Conservation (phyloP, 2,113 vertebrate genomes). For the Pica pica region DNA sequence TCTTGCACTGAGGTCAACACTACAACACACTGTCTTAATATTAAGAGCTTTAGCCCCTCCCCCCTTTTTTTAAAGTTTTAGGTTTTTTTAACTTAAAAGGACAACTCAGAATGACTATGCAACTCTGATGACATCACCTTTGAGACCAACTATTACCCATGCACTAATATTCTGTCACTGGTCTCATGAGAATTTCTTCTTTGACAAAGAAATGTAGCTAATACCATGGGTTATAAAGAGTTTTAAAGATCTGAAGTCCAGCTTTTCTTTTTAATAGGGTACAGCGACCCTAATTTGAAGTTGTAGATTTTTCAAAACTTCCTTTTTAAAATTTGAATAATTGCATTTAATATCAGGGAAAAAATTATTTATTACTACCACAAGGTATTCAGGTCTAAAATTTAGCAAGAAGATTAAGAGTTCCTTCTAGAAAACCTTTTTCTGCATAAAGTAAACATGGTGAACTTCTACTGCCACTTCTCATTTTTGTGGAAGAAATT, state of each 20-base stretch:
- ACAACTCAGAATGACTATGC: neutral
- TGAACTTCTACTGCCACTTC: neutral
- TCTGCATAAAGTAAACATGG: neutral
- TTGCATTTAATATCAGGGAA: neutral
- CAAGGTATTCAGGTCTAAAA: neutral
- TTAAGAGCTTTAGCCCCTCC: neutral
- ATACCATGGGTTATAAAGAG: neutral
- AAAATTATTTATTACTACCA: neutral
- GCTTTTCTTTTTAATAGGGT: neutral
- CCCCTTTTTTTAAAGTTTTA: neutral
- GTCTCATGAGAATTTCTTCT: neutral
- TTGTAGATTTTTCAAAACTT: neutral
- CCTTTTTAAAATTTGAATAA: neutral
- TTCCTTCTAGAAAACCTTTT: neutral
- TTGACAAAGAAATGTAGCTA: neutral
- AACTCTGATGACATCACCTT: neutral
- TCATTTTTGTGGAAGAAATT: neutral
- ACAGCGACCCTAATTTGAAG: neutral
- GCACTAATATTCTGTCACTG: neutral
- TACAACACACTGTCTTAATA: neutral
- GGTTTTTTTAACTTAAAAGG: neutral
- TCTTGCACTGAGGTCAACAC: neutral
- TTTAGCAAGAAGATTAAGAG: neutral
- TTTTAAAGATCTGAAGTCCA: neutral
- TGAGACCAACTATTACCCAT: neutral